phyloP scores from a whole-genome alignment of 1,140 invertebrate genomes.

The Sitodiplosis mosellana region DNA sequence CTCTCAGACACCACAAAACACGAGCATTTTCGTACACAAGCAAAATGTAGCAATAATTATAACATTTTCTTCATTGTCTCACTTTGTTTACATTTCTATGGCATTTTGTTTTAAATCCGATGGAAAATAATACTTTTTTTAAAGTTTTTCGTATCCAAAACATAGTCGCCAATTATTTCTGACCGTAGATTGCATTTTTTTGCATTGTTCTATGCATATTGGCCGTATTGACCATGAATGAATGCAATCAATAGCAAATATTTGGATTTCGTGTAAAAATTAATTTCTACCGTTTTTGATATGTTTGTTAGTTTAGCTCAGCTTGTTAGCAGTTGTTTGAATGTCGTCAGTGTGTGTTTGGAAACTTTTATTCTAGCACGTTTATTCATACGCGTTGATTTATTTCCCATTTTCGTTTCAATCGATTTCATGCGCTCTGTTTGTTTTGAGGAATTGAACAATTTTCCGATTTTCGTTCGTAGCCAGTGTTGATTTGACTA shows the following conservation, averaged over 20 bases:
- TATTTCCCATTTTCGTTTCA: not conserved
- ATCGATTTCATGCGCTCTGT: not conserved
- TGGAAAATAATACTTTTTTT: no score
- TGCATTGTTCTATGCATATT: not conserved
- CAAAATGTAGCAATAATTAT: no score
- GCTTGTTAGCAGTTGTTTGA: no score
- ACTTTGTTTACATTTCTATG: not conserved
- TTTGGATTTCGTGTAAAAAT: constrained; percentile 7
- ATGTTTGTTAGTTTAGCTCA: not conserved
- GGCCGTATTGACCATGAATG: not conserved
- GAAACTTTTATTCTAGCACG: not conserved
- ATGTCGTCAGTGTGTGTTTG: no score
- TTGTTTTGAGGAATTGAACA: not conserved
- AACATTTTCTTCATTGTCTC: constrained; percentile 5
- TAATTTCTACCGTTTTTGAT: constrained; percentile 4
- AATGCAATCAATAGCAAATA: not conserved
- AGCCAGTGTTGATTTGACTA: not conserved
- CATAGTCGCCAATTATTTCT: no score
- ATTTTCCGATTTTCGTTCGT: not conserved
- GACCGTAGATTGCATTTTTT: not conserved
- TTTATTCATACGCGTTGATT: not conserved
- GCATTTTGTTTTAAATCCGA: no score
- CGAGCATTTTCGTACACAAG: no score
- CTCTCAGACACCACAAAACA: no score
- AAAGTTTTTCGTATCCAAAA: no score